phyloP scores from a whole-genome alignment of 2,113 vertebrate genomes.

The Malurus melanocephalus region DNA sequence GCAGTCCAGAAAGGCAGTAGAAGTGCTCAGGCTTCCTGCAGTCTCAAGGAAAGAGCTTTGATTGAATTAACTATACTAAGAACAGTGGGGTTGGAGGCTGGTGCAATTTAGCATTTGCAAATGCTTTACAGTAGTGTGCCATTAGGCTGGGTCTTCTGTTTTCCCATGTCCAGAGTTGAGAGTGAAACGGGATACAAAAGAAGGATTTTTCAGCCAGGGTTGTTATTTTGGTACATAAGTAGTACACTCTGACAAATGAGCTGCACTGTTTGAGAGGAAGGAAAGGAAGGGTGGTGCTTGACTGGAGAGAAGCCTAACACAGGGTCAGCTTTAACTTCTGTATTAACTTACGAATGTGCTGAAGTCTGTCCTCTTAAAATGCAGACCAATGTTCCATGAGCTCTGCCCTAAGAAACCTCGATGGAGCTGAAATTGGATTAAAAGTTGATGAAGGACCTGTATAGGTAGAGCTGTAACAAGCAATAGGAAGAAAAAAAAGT shows the following conservation, averaged over 20 bases:
- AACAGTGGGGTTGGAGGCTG: background rate
- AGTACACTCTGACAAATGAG: background rate
- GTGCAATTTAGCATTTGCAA: background rate
- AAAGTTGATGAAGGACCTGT: background rate
- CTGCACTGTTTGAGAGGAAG: background rate
- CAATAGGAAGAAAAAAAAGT: background rate
- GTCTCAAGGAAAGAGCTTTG: background rate
- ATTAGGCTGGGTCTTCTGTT: background rate
- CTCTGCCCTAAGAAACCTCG: background rate
- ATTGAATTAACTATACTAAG: background rate
- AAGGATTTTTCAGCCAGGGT: background rate
- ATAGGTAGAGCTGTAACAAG: background rate
- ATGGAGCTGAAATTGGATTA: background rate
- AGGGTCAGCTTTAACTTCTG: background rate
- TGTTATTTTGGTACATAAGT: background rate
- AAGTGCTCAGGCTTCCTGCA: background rate
- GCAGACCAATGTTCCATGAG: background rate
- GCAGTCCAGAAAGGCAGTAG: background rate
- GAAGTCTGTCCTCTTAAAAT: background rate
- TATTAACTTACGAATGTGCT: background rate
- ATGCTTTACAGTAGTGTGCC: accelerated
- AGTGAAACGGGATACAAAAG: background rate
- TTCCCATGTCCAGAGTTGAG: accelerated
- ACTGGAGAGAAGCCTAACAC: background rate
- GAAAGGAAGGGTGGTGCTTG: background rate